phyloP scores from a whole-genome alignment of 2,113 vertebrate genomes.

The Pogona vitticeps region DNA sequence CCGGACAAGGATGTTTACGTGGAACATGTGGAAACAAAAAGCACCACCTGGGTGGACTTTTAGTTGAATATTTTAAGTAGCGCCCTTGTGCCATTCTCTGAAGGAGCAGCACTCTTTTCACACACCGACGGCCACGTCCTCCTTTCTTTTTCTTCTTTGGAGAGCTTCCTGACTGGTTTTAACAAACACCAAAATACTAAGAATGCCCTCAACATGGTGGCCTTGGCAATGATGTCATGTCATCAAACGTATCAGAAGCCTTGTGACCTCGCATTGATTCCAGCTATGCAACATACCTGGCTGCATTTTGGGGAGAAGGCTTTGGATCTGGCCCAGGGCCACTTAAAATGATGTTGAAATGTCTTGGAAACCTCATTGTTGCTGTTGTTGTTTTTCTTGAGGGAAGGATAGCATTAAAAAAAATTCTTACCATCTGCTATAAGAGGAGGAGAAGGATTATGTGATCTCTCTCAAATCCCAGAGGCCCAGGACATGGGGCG shows the following conservation, averaged over 20 bases:
- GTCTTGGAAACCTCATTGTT: not conserved
- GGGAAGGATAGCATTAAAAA: not conserved
- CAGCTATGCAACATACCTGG: not conserved
- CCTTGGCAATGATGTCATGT: not conserved
- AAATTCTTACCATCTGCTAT: not conserved
- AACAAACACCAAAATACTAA: not conserved
- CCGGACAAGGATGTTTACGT: too few relatives aligned
- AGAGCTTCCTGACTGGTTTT: not conserved
- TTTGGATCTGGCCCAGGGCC: not conserved
- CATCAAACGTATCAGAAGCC: not conserved
- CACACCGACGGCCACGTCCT: too few relatives aligned
- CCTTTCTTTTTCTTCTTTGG: too few relatives aligned
- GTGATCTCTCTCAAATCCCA: not conserved
- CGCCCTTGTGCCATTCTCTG: not conserved
- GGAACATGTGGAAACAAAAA: too few relatives aligned
- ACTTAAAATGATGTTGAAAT: not conserved
- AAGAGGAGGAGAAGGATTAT: not conserved
- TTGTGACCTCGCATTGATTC: not conserved
- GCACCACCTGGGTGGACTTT: not conserved
- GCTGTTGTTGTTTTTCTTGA: not conserved
- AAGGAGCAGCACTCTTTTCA: too few relatives aligned
- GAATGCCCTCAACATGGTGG: not conserved
- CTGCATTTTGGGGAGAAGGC: not conserved
- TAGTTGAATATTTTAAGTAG: not conserved
- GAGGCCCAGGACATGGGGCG: not conserved